phyloP scores from a whole-genome alignment of 2,797 vertebrate genomes.

The Argyrosomus regius region DNA sequence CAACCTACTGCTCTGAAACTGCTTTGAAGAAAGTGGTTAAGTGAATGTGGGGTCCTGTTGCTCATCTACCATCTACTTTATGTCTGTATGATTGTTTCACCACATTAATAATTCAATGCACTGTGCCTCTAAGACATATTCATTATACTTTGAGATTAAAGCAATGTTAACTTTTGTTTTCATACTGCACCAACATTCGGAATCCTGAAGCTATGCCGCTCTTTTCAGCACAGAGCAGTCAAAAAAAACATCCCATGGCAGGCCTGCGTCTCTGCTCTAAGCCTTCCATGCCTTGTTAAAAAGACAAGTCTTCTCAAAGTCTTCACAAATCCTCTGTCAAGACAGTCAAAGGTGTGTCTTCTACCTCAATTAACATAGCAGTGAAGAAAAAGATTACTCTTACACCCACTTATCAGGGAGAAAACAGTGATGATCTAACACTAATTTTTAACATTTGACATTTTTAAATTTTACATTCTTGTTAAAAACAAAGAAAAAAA shows the following conservation, averaged over 20 bases:
- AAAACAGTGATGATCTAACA: neutral
- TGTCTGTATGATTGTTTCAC: constrained; percentile 21
- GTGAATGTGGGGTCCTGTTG: constrained; percentile 20
- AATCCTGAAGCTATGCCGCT: constrained; percentile 16
- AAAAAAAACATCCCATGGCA: neutral
- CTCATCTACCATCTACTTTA: constrained; percentile 13
- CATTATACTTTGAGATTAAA: constrained; percentile 27
- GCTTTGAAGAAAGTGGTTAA: constrained; percentile 41
- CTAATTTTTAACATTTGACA: neutral
- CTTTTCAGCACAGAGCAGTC: neutral
- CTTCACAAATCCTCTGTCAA: constrained; percentile 2
- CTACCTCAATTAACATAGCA: neutral
- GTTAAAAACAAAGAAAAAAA: neutral
- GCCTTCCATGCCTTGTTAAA: neutral
- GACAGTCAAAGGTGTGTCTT: constrained; percentile 7
- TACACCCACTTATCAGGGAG: neutral
- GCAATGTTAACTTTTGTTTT: constrained; percentile 10
- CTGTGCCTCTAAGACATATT: constrained; percentile 20
- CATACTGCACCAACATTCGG: neutral
- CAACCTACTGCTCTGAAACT: neutral
- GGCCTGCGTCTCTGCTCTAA: neutral
- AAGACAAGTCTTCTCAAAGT: constrained; percentile 5
- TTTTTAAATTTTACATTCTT: neutral
- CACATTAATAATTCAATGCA: constrained; percentile 31
- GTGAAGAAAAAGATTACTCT: constrained; percentile 11